Percentiles rank a stretch among this genome's conserved stretches.
phyloP scores from a whole-genome alignment of 2,113 vertebrate species.

The Drymodes brunneopygia region DNA sequence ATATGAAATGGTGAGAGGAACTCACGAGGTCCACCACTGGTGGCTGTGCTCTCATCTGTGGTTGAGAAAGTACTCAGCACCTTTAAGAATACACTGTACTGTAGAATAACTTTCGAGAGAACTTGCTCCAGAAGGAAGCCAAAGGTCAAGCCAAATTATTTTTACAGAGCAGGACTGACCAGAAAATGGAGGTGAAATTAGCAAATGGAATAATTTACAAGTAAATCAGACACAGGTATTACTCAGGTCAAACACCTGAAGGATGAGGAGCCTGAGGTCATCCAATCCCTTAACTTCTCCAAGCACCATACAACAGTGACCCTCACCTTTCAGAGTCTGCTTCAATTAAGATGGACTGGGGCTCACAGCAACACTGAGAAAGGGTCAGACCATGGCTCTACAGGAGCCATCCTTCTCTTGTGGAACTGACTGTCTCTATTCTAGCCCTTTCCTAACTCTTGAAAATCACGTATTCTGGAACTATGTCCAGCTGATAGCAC shows the following conservation, averaged over 20 bases:
- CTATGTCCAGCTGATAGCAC: neutral
- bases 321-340: neutral
- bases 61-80: neutral
- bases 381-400: neutral
- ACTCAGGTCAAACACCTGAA: neutral
- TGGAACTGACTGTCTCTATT: neutral
- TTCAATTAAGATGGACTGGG: neutral
- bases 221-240: neutral
- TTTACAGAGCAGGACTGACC: neutral
- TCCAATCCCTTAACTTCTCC: neutral
- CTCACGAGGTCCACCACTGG: neutral
- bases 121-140: neutral
- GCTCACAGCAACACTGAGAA: neutral
- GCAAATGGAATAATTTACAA: neutral
- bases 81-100: neutral
- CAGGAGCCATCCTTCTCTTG: neutral
- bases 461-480: neutral
- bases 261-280: neutral
- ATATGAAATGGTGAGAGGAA: neutral
- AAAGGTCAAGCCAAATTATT: neutral
- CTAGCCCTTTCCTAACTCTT: neutral
- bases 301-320: rapidly evolving
- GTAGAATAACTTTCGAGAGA: neutral
- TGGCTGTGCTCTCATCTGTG: neutral
- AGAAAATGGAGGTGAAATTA: neutral